These are phyloP conservation scores for Notarius lentiginosus DNA, from an alignment of 2,113 vertebrate species.

Conservation along the genomic window DNA sequence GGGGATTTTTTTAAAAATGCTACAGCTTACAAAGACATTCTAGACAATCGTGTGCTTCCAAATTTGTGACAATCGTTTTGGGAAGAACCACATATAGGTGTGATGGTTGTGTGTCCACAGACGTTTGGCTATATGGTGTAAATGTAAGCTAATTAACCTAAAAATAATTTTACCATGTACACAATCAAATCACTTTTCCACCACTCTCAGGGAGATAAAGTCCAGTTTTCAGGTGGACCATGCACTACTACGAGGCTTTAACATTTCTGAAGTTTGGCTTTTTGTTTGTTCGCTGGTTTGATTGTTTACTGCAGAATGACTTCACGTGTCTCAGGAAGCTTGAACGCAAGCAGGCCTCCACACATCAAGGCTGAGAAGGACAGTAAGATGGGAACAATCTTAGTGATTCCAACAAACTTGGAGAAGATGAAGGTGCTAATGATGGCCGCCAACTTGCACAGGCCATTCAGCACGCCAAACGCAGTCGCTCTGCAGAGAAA, in stretches of 20 bases:
- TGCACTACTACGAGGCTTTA: conserved; percentile 24
- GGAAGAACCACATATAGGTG: not conserved
- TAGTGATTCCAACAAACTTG: conserved; percentile 91
- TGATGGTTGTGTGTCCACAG: not conserved
- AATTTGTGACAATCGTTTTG: not conserved
- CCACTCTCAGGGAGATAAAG: not conserved
- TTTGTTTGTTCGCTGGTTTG: not conserved
- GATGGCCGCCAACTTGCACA: conserved; percentile 91
- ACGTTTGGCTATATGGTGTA: not conserved
- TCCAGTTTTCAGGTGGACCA: conserved; percentile 39
- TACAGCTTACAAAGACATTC: not conserved
- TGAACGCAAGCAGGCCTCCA: conserved; percentile 87
- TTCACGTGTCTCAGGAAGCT: conserved; percentile 92
- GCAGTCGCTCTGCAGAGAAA: conserved; percentile 82
- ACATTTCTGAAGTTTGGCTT: conserved; percentile 57
- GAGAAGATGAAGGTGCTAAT: conserved; percentile 94
- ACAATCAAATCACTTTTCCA: conserved; percentile 9
- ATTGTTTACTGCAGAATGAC: conserved; percentile 83
- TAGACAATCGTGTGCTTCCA: not conserved
- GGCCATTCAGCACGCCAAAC: conserved; percentile 90
- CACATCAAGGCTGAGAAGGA: conserved; percentile 88
- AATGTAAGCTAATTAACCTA: not conserved
- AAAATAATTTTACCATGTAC: conserved; percentile 10
- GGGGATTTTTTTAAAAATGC: not conserved
- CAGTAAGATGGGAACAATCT: conserved; percentile 92